A percentile compares a stretch with the other conserved stretches of the same genome.
These are phyloP conservation scores for Brachypalpus laphriformis DNA, from an alignment of 2,888 invertebrate genomes.

Conservation along the genomic window DNA sequence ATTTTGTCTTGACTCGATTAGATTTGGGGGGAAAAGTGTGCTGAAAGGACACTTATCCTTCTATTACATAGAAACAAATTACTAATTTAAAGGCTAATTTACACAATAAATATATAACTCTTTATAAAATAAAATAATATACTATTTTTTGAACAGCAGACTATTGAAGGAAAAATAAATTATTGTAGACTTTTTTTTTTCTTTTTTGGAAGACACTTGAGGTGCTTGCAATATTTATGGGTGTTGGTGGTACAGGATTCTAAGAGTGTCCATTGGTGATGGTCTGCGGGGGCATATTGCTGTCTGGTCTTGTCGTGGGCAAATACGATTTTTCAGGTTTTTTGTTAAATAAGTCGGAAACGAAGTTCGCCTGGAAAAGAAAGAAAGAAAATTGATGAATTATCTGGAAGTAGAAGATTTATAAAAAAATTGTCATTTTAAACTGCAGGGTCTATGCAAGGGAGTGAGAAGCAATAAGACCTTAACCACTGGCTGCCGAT, in stretches of 20 bases:
- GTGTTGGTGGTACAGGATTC: not conserved
- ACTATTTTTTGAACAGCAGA: conserved; percentile 10
- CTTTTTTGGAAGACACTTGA: conserved; percentile 65
- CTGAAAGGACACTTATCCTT: conserved; percentile 1
- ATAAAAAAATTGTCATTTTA: no score
- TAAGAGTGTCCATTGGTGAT: conserved; percentile 74
- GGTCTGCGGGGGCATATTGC: conserved; percentile 76
- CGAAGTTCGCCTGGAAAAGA: conserved; percentile 79
- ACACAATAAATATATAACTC: conserved; percentile 46
- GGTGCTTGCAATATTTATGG: conserved; percentile 57
- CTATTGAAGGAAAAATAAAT: conserved; percentile 53
- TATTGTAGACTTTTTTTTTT: conserved; percentile 26
- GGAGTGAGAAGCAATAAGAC: no score
- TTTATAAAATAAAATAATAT: conserved; percentile 26
- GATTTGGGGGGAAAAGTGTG: not conserved
- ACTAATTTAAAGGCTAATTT: conserved; percentile 16
- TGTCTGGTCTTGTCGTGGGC: conserved; percentile 78
- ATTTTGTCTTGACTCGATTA: conserved; percentile 38
- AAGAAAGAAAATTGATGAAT: not conserved
- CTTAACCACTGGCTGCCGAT: no score
- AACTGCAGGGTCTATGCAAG: no score
- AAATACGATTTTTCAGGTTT: conserved; percentile 77
- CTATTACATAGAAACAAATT: conserved; percentile 51
- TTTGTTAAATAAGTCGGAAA: conserved; percentile 80
- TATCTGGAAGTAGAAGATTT: not conserved